Percentiles rank a stretch among this genome's conserved stretches.
phyloP scores from a whole-genome alignment of 2,888 invertebrate genomes.

The Argyresthia albistria region DNA sequence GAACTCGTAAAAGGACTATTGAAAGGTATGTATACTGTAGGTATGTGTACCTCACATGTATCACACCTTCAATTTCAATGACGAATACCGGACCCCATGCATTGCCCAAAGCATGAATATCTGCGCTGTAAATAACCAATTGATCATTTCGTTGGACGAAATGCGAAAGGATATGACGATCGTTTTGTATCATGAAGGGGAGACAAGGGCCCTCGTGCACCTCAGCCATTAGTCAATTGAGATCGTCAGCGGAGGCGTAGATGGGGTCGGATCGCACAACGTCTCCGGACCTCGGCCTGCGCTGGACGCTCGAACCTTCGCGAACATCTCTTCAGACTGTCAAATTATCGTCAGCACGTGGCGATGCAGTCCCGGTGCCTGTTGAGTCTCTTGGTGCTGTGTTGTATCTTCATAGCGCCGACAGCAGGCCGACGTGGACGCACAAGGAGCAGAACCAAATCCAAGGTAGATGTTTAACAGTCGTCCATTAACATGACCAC shows the following conservation, averaged over 20 bases:
- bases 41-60: no score
- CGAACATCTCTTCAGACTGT: not conserved
- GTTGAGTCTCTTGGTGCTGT: conserved; percentile 28
- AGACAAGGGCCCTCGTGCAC: conserved; percentile 55
- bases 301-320: conserved; percentile 32
- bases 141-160: conserved; percentile 25
- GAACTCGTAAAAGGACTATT: no score
- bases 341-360: not conserved
- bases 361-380: conserved; percentile 20
- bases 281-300: conserved; percentile 17
- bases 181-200: conserved; percentile 44
- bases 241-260: conserved; percentile 41
- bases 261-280: conserved; percentile 11
- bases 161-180: conserved; percentile 49
- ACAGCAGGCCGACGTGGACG: conserved; percentile 77
- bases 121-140: conserved; percentile 1
- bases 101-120: not conserved
- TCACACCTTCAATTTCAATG: no score
- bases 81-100: no score
- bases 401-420: conserved; percentile 28
- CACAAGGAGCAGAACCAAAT: conserved; percentile 80
- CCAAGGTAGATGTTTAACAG: conserved; percentile 65
- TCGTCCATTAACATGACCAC: not conserved
- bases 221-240: conserved; percentile 62
- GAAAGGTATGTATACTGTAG: no score